These are phyloP conservation scores for Harpagus bidentatus DNA, from an alignment of 2,113 vertebrate species.

Conservation along the genomic window DNA sequence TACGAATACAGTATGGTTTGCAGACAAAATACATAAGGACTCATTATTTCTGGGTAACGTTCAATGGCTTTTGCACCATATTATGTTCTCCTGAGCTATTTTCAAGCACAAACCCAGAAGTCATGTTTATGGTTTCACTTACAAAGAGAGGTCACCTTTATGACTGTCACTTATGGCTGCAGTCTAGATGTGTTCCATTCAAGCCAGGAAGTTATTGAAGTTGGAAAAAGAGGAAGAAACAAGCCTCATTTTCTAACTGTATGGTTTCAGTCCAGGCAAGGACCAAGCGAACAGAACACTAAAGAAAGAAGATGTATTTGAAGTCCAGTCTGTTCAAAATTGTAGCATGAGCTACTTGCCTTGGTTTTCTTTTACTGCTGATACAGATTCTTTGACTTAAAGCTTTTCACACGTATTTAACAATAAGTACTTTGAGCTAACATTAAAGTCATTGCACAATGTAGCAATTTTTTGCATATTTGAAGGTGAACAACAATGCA, in stretches of 20 bases:
- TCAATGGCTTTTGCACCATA: background rate
- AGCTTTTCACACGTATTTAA: background rate
- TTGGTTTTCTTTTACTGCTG: background rate
- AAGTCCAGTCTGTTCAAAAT: background rate
- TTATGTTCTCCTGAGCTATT: background rate
- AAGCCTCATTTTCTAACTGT: background rate
- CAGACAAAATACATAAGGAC: background rate
- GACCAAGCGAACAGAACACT: background rate
- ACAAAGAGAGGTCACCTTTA: background rate
- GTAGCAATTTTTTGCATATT: background rate
- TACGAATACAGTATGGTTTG: background rate
- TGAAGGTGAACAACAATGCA: background rate
- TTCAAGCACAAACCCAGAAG: background rate
- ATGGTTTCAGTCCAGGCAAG: background rate
- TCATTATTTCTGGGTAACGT: constrained; percentile 1
- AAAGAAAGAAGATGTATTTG: background rate
- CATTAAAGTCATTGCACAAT: background rate
- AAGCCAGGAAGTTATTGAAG: background rate
- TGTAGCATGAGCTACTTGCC: background rate
- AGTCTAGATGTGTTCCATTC: background rate
- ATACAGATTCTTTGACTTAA: background rate
- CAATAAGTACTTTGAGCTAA: background rate
- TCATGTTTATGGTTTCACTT: background rate
- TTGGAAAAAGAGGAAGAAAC: background rate
- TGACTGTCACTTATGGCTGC: background rate